Evolutionary conservation across 1,140 invertebrate species (phyloP).

Genomic region (Drosophila persimilis): DNA sequence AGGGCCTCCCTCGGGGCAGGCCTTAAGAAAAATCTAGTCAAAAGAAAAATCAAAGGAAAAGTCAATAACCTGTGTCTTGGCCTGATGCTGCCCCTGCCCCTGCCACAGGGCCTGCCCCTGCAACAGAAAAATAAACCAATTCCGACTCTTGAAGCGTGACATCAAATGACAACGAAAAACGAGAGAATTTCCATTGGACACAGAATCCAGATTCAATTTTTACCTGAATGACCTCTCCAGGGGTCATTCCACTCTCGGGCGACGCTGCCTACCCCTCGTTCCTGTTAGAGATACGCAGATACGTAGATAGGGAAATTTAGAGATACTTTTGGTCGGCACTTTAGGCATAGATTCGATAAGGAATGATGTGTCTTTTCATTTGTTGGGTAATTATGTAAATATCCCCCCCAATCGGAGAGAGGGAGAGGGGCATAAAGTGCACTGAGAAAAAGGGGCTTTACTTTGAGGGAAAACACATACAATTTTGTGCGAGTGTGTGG

Average conservation of each 20-base stretch:
- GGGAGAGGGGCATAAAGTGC: not conserved
- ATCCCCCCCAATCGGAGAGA: not conserved
- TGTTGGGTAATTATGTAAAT: conserved; percentile 64
- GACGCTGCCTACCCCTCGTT: too few species aligned
- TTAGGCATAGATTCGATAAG: conserved; percentile 19
- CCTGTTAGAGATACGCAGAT: not conserved
- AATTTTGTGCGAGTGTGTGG: conserved; percentile 33
- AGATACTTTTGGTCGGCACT: conserved; percentile 53
- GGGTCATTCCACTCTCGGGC: conserved; percentile 24
- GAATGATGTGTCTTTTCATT: conserved; percentile 53
- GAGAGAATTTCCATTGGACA: conserved; percentile 56
- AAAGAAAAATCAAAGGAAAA: conserved; percentile 42
- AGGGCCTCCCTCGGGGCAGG: conserved; percentile 3
- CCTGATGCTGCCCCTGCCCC: conserved; percentile 7
- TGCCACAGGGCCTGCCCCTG: conserved; percentile 8
- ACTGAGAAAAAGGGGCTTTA: conserved; percentile 2
- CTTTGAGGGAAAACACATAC: conserved; percentile 8
- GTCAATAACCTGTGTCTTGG: conserved; percentile 69
- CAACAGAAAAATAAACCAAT: conserved; percentile 54
- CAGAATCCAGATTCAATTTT: conserved; percentile 29
- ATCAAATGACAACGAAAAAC: conserved; percentile 66
- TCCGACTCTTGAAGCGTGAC: conserved; percentile 71
- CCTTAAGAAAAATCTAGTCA: conserved; percentile 7
- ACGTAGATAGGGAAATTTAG: conserved; percentile 56
- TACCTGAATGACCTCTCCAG: conserved; percentile 47